A percentile compares a stretch with the other conserved stretches of the same genome.
phyloP scores from a whole-genome alignment of 2,888 invertebrate species.

The Ferrisia virgata region DNA sequence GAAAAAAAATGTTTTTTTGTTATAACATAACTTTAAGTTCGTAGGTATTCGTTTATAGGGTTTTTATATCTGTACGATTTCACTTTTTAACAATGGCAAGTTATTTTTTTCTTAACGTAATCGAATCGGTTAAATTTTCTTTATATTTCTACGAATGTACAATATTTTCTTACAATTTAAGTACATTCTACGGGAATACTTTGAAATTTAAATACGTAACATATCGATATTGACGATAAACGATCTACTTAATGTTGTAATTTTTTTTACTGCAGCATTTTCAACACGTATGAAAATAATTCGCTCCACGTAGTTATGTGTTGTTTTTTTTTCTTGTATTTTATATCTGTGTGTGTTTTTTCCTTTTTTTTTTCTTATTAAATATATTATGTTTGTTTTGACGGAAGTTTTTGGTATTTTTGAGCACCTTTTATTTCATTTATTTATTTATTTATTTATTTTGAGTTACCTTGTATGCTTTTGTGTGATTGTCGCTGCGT shows the following conservation, averaged over 20 bases:
- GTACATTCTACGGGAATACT: no score
- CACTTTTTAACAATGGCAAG: slow-evolving; percentile 4
- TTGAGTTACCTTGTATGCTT: not conserved
- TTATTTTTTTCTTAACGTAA: not conserved
- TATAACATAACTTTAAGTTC: not conserved
- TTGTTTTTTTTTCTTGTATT: not conserved
- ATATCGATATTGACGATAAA: not conserved
- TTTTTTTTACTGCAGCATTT: not conserved
- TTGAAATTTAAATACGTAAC: not conserved
- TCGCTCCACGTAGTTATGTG: not conserved
- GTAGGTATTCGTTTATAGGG: not conserved
- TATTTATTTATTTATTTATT: no score
- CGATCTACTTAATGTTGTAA: not conserved
- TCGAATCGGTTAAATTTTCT: not conserved
- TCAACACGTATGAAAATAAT: not conserved
- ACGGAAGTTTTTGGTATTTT: not conserved
- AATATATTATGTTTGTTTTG: slow-evolving; percentile 26
- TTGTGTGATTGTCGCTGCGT: not conserved
- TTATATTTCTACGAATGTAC: not conserved
- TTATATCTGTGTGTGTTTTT: slow-evolving; percentile 1
- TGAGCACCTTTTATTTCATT: not conserved
- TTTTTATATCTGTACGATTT: not conserved
- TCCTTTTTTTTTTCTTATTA: not conserved
- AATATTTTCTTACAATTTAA: not conserved
- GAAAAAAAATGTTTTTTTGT: not conserved